Percentiles rank a stretch among this genome's conserved stretches.
phyloP scores from a whole-genome alignment of 2,888 invertebrate species.

The Octonoba sinensis region DNA sequence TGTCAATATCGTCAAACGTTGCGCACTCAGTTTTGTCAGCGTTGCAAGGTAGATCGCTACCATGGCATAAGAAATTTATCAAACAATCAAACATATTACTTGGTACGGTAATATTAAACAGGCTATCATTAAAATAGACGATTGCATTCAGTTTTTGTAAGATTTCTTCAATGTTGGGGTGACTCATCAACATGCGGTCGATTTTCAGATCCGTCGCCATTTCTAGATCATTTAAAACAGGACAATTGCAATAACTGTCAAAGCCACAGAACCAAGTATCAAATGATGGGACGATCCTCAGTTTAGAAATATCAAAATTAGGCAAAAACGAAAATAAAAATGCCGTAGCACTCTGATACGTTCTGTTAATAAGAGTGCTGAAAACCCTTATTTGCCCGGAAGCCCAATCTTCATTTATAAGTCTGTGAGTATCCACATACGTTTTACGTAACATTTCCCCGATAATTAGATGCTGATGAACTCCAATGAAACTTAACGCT shows the following conservation, averaged over 20 bases:
- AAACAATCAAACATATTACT: constrained; percentile 84
- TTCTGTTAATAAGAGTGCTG: constrained; percentile 87
- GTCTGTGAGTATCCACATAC: constrained; percentile 70
- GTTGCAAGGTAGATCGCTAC: constrained; percentile 83
- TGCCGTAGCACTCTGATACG: constrained; percentile 90
- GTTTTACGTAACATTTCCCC: constrained; percentile 77
- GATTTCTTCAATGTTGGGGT: constrained; percentile 81
- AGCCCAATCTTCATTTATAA: no score
- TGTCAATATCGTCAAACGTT: constrained; percentile 80
- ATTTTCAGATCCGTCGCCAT: constrained; percentile 75
- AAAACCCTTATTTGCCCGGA: no score
- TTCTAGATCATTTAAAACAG: constrained; percentile 77
- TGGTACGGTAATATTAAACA: constrained; percentile 71
- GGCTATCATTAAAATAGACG: constrained; percentile 44
- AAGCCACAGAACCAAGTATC: constrained; percentile 86
- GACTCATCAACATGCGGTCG: constrained; percentile 78
- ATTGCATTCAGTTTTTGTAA: constrained; percentile 73
- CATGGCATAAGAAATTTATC: constrained; percentile 87
- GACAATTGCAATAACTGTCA: constrained; percentile 83
- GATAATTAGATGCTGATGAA: constrained; percentile 84
- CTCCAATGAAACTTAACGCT: constrained; percentile 84
- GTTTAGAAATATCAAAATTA: constrained; percentile 77
- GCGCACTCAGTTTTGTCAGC: constrained; percentile 70
- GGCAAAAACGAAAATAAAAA: constrained; percentile 81
- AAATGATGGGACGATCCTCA: constrained; percentile 82